These are phyloP conservation scores for Megalonaias nervosa DNA, from an alignment of 1,140 invertebrate genomes.

Conservation along the genomic window DNA sequence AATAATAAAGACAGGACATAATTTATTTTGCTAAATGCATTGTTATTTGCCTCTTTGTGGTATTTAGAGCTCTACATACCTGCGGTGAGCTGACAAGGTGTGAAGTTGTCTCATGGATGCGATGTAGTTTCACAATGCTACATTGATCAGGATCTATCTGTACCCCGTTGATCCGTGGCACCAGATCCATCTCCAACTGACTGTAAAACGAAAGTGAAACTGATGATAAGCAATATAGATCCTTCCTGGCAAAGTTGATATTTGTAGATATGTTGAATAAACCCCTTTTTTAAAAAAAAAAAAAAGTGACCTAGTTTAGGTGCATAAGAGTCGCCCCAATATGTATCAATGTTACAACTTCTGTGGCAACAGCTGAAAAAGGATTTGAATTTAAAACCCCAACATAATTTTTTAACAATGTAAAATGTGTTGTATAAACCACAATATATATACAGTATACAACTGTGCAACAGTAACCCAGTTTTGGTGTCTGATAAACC, in stretches of 20 bases:
- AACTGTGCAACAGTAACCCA: no score
- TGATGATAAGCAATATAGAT: neutral
- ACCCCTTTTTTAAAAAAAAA: no score
- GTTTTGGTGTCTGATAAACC: no score
- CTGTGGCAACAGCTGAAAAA: neutral
- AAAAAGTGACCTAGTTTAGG: neutral
- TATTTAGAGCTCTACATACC: no score
- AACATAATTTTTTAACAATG: no score
- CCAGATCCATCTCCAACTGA: constrained; percentile 91
- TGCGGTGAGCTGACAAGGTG: constrained; percentile 7
- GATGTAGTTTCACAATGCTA: constrained; percentile 90
- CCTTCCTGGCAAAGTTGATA: neutral
- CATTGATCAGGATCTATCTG: constrained; percentile 91
- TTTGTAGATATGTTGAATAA: no score
- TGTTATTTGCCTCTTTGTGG: no score
- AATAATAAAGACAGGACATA: no score
- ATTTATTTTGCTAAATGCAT: no score
- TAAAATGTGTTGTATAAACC: no score
- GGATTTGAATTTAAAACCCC: no score
- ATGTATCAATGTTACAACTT: neutral
- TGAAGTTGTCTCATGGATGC: constrained; percentile 75
- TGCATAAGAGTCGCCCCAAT: neutral
- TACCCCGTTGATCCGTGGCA: constrained; percentile 85
- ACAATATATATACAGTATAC: no score
- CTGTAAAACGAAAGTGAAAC: constrained; percentile 75